phyloP scores from a whole-genome alignment of 2,888 invertebrate genomes.

The Dendrolimus pini region DNA sequence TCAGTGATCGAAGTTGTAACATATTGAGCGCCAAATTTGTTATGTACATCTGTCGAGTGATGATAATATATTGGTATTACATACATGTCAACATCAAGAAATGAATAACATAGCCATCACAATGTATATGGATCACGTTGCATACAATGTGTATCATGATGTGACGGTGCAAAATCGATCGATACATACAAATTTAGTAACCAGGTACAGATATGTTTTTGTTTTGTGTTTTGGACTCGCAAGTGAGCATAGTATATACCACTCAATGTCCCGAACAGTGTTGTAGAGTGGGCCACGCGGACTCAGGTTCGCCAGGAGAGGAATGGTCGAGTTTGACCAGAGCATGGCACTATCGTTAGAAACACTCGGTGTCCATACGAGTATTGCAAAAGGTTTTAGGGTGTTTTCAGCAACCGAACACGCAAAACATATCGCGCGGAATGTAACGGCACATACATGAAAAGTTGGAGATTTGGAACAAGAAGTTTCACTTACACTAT shows the following conservation, averaged over 20 bases:
- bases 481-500: constrained; percentile 75
- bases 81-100: constrained; percentile 28
- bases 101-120: constrained; percentile 18
- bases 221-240: constrained; percentile 49
- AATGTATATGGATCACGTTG: constrained; percentile 30
- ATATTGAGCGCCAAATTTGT: constrained; percentile 53
- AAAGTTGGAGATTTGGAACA: constrained; percentile 77
- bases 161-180: constrained; percentile 81
- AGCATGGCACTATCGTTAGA: constrained; percentile 74
- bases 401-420: constrained; percentile 63
- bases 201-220: constrained; percentile 19
- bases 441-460: constrained; percentile 67
- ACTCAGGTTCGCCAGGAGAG: constrained; percentile 39
- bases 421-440: constrained; percentile 67
- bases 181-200: constrained; percentile 57
- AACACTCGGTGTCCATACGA: constrained; percentile 61
- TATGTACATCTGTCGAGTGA: constrained; percentile 25
- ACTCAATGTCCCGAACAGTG: constrained; percentile 45
- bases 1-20: constrained; percentile 56
- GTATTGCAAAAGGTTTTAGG: constrained; percentile 60
- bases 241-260: constrained; percentile 54
- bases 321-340: constrained; percentile 64
- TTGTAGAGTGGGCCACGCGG: constrained; percentile 29
- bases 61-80: constrained; percentile 24
- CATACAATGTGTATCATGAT: constrained; percentile 56